These are phyloP conservation scores for Iphiclides podalirius DNA, from an alignment of 2,888 invertebrate species.

Conservation along the genomic window DNA sequence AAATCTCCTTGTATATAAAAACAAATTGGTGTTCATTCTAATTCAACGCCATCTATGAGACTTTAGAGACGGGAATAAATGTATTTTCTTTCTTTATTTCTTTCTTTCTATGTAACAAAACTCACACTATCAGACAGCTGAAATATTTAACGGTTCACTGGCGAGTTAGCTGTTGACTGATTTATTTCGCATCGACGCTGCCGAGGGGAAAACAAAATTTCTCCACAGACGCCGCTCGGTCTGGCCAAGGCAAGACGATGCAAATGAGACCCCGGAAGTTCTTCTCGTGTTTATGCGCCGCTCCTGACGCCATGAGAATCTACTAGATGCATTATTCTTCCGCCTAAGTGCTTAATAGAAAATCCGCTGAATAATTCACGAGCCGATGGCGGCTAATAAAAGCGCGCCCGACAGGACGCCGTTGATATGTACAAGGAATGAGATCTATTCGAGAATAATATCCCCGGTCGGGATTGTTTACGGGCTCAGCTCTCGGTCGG, in stretches of 20 bases:
- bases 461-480: conserved; percentile 53
- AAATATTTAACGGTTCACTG: conserved; percentile 17
- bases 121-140: conserved; percentile 17
- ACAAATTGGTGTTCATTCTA: too few species aligned
- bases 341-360: conserved; percentile 67
- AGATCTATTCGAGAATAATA: conserved; percentile 69
- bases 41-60: too few species aligned
- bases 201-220: conserved; percentile 21
- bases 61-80: too few species aligned
- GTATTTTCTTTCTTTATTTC: too few species aligned
- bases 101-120: too few species aligned
- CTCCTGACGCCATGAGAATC: conserved; percentile 56
- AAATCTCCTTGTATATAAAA: too few species aligned
- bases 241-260: conserved; percentile 56
- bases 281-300: conserved; percentile 46
- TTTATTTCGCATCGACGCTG: conserved; percentile 23
- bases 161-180: conserved; percentile 15
- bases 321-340: conserved; percentile 67
- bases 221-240: conserved; percentile 28
- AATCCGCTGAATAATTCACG: conserved; percentile 68
- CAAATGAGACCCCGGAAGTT: conserved; percentile 39
- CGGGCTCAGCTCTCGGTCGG: conserved; percentile 49
- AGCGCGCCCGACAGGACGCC: conserved; percentile 62
- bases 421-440: conserved; percentile 67
- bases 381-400: conserved; percentile 64